Conservation (phyloP, 2,113 vertebrate genomes). For the Thymallus thymallus region DNA sequence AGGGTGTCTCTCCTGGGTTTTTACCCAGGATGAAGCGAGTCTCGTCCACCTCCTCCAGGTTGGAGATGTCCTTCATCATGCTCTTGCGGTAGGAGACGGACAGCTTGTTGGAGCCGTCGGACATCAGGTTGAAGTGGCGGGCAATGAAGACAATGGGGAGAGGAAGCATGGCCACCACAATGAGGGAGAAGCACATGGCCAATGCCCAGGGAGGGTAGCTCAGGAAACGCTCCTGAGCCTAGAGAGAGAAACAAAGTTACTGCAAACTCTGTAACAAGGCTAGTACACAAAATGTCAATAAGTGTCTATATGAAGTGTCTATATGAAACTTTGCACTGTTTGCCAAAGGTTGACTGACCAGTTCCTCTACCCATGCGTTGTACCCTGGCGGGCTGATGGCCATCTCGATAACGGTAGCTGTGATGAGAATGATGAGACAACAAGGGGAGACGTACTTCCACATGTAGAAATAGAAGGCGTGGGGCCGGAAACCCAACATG, state of each 20-base stretch:
- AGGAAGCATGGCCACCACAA: constrained; percentile 86
- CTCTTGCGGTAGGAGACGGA: constrained; percentile 95
- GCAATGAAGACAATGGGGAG: constrained; percentile 89
- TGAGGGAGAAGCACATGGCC: constrained; percentile 85
- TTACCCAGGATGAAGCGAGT: constrained; percentile 92
- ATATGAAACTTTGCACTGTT: not conserved
- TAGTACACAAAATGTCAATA: not conserved
- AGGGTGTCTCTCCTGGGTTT: constrained; percentile 81
- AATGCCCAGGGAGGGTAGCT: constrained; percentile 95
- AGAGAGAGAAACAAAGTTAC: not conserved
- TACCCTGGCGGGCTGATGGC: constrained; percentile 90
- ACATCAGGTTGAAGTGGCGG: constrained; percentile 89
- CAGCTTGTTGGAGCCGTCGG: constrained; percentile 93
- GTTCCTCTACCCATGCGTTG: constrained; percentile 92
- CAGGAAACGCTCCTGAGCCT: constrained; percentile 90
- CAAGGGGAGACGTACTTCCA: constrained; percentile 97
- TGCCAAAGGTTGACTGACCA: constrained; percentile 77
- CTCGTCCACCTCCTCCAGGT: constrained; percentile 91
- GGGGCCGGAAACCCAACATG: constrained; percentile 94
- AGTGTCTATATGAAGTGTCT: not conserved
- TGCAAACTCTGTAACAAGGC: too few relatives aligned
- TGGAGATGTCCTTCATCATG: constrained; percentile 98
- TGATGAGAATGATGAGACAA: constrained; percentile 90
- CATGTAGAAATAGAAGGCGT: constrained; percentile 89
- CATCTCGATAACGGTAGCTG: constrained; percentile 89